These are phyloP conservation scores for Phrynocephalus guinanensis DNA, from an alignment of 2,797 vertebrate genomes.

Conservation along the genomic window DNA sequence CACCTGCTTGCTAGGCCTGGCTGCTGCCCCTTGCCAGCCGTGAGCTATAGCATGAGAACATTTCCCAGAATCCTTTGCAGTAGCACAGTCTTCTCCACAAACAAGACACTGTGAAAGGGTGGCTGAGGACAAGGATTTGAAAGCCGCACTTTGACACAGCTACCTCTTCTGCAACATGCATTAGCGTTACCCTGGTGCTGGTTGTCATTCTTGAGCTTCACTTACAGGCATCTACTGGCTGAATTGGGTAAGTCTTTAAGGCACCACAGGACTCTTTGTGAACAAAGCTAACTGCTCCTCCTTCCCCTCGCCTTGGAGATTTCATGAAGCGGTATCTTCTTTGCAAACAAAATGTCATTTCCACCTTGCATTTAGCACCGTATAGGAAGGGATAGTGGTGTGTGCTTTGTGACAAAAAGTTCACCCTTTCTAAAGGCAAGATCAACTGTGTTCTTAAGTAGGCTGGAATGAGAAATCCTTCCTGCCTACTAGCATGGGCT, in stretches of 20 bases:
- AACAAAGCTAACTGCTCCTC: too few relatives aligned
- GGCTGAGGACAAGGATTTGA: background rate
- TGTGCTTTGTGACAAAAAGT: background rate
- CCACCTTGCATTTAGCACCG: too few relatives aligned
- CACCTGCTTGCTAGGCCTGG: background rate
- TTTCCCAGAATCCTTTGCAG: background rate
- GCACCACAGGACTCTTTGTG: too few relatives aligned
- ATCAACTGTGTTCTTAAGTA: background rate
- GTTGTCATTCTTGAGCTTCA: too few relatives aligned
- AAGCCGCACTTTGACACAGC: background rate
- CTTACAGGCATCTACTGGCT: too few relatives aligned
- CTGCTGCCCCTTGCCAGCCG: background rate
- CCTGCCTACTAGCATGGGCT: background rate
- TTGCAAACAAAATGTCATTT: background rate
- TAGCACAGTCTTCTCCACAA: too few relatives aligned
- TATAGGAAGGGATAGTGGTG: background rate
- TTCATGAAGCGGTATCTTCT: background rate
- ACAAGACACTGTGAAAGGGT: background rate
- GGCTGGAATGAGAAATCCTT: background rate
- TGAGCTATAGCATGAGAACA: background rate
- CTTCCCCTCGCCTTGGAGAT: too few relatives aligned
- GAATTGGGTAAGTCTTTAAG: too few relatives aligned
- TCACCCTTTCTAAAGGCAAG: background rate
- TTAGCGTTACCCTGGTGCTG: background rate
- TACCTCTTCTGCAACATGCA: background rate